Evolutionary conservation across 2,888 invertebrate genomes (phyloP).

Genomic region (Sinopyrophorus schimmeli): DNA sequence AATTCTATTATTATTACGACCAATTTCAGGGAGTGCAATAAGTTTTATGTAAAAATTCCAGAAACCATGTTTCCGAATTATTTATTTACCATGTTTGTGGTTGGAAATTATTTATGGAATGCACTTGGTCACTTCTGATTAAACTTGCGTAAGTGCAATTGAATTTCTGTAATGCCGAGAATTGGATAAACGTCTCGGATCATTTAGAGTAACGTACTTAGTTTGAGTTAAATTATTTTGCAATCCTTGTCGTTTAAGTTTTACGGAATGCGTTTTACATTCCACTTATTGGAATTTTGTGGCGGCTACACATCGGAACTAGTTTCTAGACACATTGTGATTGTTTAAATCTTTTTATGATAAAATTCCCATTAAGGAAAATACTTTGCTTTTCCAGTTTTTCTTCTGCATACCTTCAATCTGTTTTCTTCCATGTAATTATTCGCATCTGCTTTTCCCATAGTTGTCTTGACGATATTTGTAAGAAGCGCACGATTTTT

Average conservation of each 20-base stretch:
- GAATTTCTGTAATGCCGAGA: constrained; percentile 5
- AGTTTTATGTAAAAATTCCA: too few species aligned
- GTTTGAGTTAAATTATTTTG: constrained; percentile 9
- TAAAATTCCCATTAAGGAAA: too few species aligned
- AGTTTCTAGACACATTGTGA: constrained; percentile 1
- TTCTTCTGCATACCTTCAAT: too few species aligned
- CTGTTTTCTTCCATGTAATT: too few species aligned
- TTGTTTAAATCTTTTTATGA: neutral
- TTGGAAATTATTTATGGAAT: neutral
- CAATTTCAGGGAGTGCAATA: too few species aligned
- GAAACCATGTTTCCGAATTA: constrained; percentile 7
- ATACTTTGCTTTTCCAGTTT: too few species aligned
- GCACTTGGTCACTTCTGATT: too few species aligned
- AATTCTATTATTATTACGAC: too few species aligned
- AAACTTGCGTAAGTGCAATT: constrained; percentile 1
- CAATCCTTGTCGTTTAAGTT: constrained; percentile 14
- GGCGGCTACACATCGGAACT: constrained; percentile 12
- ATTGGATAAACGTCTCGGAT: constrained; percentile 3
- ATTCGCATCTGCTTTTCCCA: too few species aligned
- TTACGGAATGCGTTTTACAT: constrained; percentile 16
- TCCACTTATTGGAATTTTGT: constrained; percentile 17
- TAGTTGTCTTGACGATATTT: too few species aligned
- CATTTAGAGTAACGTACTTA: constrained; percentile 3
- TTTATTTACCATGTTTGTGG: neutral
- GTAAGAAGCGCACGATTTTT: too few species aligned